These are phyloP conservation scores for Papilio demoleus DNA, from an alignment of 2,888 invertebrate species.

Conservation along the genomic window DNA sequence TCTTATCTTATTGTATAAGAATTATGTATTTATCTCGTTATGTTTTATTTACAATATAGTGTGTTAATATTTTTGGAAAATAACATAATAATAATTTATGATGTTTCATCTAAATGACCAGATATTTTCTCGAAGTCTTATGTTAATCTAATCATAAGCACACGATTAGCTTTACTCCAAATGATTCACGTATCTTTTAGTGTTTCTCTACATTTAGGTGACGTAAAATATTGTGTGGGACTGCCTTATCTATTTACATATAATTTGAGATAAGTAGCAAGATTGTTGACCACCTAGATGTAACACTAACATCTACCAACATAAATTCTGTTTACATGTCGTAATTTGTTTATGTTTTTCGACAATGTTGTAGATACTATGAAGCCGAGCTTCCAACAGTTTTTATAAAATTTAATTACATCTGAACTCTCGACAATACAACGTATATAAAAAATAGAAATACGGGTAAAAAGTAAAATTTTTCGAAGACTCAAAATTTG, in stretches of 20 bases:
- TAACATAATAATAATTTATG: background rate
- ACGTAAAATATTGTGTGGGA: constrained; percentile 28
- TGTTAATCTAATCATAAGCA: constrained; percentile 27
- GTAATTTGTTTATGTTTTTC: constrained; percentile 9
- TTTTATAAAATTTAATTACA: background rate
- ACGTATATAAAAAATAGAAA: background rate
- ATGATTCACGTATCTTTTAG: constrained; percentile 13
- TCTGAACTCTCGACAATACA: background rate
- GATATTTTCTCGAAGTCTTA: background rate
- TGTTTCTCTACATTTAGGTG: constrained; percentile 18
- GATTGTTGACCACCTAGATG: constrained; percentile 26
- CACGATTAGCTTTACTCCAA: constrained; percentile 25
- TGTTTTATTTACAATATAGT: background rate
- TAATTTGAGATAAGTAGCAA: constrained; percentile 21
- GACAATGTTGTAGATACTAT: background rate
- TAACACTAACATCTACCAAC: background rate
- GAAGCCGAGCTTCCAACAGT: background rate
- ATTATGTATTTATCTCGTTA: background rate
- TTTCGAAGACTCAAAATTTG: no score
- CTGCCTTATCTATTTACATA: constrained; percentile 22
- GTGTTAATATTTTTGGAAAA: background rate
- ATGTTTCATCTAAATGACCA: background rate
- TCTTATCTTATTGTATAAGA: background rate
- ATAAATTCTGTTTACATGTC: constrained; percentile 18
- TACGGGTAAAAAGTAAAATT: no score